Conservation (phyloP, 2,888 invertebrate species). For the Schizaphis graminum region DNA sequence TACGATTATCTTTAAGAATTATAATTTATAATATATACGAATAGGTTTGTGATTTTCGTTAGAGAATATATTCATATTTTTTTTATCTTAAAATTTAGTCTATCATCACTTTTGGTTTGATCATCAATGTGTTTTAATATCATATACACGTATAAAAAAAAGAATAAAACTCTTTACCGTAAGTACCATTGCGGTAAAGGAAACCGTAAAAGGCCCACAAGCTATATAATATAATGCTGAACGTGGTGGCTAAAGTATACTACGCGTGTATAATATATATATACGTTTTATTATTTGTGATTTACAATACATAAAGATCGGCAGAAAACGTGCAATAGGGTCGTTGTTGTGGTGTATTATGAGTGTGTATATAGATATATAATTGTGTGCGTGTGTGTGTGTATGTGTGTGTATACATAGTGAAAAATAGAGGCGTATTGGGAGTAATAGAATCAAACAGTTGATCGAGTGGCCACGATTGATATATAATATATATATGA, state of each 20-base stretch:
- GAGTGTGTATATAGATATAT: background rate
- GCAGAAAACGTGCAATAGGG: background rate
- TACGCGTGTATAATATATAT: background rate
- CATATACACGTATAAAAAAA: background rate
- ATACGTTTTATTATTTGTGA: slow-evolving; percentile 33
- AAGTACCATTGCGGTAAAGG: background rate
- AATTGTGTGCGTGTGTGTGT: background rate
- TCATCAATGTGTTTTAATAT: background rate
- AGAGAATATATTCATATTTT: background rate
- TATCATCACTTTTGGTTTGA: background rate
- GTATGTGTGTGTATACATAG: background rate
- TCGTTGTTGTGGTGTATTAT: background rate
- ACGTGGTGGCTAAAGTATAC: background rate
- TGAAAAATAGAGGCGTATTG: slow-evolving; percentile 59
- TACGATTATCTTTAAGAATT: background rate
- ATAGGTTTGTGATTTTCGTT: background rate
- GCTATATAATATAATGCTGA: background rate
- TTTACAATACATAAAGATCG: slow-evolving; percentile 23
- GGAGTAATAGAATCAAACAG: slow-evolving; percentile 61
- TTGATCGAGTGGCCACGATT: slow-evolving; percentile 55
- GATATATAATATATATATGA: background rate
- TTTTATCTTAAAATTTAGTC: background rate
- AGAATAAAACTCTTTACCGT: background rate
- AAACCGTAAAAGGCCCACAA: background rate
- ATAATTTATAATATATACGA: background rate